These are phyloP conservation scores for Hippocampus comes DNA, from an alignment of 2,113 vertebrate genomes.

Conservation along the genomic window DNA sequence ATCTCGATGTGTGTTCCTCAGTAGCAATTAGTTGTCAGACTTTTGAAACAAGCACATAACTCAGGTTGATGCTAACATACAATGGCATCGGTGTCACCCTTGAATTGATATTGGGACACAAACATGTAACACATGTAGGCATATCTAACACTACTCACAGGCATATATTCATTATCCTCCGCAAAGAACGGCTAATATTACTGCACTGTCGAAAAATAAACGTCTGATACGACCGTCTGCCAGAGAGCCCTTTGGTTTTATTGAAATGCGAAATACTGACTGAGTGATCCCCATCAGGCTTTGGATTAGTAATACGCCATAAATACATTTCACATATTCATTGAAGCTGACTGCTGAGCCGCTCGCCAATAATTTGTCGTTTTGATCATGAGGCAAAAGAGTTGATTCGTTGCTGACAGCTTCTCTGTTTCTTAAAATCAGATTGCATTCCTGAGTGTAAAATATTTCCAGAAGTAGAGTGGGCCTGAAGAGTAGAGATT, in stretches of 20 bases:
- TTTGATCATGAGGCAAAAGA: neutral
- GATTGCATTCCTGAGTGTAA: neutral
- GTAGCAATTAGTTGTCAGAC: too few species aligned
- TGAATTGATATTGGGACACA: too few species aligned
- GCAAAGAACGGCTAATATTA: too few species aligned
- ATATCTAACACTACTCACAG: too few species aligned
- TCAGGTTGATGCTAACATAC: too few species aligned
- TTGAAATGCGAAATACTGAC: neutral
- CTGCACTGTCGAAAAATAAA: neutral
- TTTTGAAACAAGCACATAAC: too few species aligned
- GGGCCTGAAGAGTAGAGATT: constrained; percentile 8
- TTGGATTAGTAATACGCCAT: neutral
- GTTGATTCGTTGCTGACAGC: neutral
- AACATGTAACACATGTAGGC: too few species aligned
- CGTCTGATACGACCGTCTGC: neutral
- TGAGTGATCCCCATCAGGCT: neutral
- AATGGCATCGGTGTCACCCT: too few species aligned
- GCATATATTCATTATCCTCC: too few species aligned
- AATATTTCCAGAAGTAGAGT: constrained; percentile 26
- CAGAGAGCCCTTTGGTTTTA: neutral
- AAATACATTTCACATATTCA: neutral
- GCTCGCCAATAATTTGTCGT: neutral
- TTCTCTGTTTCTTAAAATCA: constrained; percentile 15
- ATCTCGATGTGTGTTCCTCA: too few species aligned
- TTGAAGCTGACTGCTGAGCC: neutral